Evolutionary conservation across 2,113 vertebrate genomes (phyloP).

Genomic region (Hydropotes inermis): DNA sequence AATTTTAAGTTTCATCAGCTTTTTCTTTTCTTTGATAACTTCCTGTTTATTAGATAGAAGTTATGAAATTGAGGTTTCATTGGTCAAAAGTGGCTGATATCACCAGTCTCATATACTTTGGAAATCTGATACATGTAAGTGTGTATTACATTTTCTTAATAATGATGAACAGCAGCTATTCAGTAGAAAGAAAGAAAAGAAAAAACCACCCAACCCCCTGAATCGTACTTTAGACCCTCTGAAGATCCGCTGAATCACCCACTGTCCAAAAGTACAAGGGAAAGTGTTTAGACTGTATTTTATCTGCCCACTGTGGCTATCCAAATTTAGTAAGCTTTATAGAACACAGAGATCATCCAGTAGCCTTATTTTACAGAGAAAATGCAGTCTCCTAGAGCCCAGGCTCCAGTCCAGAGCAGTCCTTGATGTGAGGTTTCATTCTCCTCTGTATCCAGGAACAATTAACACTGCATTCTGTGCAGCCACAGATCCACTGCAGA

Average conservation of each 20-base stretch:
- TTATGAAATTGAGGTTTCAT: neutral
- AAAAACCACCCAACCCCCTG: neutral
- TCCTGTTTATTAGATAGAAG: neutral
- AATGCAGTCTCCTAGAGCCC: neutral
- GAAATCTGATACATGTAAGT: neutral
- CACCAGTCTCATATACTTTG: neutral
- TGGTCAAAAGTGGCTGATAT: neutral
- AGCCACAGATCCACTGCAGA: neutral
- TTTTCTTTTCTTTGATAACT: neutral
- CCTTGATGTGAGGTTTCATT: rapidly evolving
- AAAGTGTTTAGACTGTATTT: neutral
- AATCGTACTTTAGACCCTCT: neutral
- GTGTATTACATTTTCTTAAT: neutral
- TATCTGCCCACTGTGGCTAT: neutral
- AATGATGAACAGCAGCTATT: neutral
- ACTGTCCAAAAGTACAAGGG: neutral
- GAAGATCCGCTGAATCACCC: neutral
- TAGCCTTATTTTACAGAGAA: neutral
- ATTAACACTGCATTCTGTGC: neutral
- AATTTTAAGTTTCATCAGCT: neutral
- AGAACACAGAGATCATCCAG: neutral
- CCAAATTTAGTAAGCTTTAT: neutral
- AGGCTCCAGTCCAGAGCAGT: neutral
- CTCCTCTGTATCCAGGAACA: neutral
- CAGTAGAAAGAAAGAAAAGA: neutral